phyloP scores from a whole-genome alignment of 2,888 invertebrate genomes.

The Acanthosepion esculentum region DNA sequence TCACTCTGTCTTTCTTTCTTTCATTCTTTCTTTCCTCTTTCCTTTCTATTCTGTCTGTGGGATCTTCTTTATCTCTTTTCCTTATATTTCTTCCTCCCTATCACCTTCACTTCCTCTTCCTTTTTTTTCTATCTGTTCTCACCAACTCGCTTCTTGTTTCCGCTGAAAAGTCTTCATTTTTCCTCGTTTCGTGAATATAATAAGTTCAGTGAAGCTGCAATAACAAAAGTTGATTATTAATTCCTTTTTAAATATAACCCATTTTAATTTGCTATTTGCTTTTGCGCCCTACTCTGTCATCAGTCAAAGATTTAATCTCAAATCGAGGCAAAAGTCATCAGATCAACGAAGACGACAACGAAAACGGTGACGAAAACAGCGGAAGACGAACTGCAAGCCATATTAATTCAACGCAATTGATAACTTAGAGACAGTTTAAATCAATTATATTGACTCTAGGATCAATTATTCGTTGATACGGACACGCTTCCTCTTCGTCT shows the following conservation, averaged over 20 bases:
- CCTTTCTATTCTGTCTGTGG: not conserved
- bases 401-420: not conserved
- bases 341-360: not conserved
- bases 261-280: not conserved
- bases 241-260: not conserved
- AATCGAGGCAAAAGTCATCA: not conserved
- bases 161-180: no score
- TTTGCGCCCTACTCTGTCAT: not conserved
- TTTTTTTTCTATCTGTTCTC: not conserved
- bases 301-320: not conserved
- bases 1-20: no score
- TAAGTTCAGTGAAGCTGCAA: not conserved
- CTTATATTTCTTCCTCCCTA: not conserved
- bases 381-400: not conserved
- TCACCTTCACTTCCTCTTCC: not conserved
- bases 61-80: not conserved
- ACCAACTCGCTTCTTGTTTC: not conserved
- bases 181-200: not conserved
- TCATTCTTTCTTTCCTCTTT: not conserved
- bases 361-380: not conserved
- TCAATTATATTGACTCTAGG: conserved; percentile 1
- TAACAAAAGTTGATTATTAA: not conserved
- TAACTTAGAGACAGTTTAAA: conserved; percentile 23
- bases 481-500: not conserved
- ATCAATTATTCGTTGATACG: not conserved